Evolutionary conservation across 2,113 vertebrate genomes (phyloP).

Genomic region (Ovis aries): ARS-UI_Ramb_v3.0 NC_056080.1:10253001-10253500

Average conservation of each 20-base stretch:
- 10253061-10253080: background rate
- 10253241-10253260: background rate
- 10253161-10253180: background rate
- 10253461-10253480: conserved; percentile 12
- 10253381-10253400: background rate
- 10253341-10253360: background rate
- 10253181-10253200: background rate
- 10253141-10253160: background rate
- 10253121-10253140: background rate
- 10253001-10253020: background rate
- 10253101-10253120: background rate
- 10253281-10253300: background rate
- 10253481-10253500: conserved; percentile 37
- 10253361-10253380: background rate
- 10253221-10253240: background rate
- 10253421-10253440: background rate
- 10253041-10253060: background rate
- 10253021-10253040: background rate
- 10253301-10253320: background rate
- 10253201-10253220: background rate
- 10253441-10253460: conserved; percentile 52
- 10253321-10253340: background rate
- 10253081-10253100: background rate
- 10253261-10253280: background rate
- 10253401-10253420: background rate